Conservation (phyloP, 2,797 vertebrate genomes). For the Peromyscus nudipes region DNA sequence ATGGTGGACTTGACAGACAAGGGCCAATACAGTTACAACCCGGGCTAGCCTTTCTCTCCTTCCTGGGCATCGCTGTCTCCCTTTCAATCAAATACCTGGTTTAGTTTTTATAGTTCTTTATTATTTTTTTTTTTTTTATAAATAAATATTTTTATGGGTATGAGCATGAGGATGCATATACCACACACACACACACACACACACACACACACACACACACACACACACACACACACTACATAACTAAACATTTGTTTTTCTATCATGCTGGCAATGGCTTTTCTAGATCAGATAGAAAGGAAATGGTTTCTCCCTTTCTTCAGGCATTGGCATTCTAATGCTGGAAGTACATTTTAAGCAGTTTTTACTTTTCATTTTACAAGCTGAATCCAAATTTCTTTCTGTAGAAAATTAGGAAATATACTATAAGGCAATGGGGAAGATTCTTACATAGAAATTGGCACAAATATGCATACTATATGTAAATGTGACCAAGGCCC, state of each 20-base stretch:
- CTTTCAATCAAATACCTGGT: background rate
- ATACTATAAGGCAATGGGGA: background rate
- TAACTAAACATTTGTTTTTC: background rate
- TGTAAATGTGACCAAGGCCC: background rate
- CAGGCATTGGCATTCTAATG: background rate
- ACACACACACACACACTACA: background rate
- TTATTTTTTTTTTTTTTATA: background rate
- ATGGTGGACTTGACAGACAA: background rate
- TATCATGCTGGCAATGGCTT: background rate
- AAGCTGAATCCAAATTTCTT: background rate
- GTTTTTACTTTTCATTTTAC: background rate
- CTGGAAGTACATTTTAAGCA: background rate
- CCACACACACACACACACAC: background rate
- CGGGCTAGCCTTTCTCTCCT: no score
- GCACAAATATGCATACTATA: background rate
- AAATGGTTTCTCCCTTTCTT: background rate
- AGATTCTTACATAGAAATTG: background rate
- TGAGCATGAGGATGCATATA: background rate
- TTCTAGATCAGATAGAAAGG: background rate
- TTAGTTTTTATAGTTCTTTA: background rate
- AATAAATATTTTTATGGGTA: background rate
- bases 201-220: background rate
- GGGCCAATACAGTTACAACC: background rate
- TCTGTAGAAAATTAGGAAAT: slow-evolving; percentile 4
- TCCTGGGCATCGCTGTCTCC: background rate